Conservation (phyloP, 2,113 vertebrate genomes). For the Nerophis ophidion region DNA sequence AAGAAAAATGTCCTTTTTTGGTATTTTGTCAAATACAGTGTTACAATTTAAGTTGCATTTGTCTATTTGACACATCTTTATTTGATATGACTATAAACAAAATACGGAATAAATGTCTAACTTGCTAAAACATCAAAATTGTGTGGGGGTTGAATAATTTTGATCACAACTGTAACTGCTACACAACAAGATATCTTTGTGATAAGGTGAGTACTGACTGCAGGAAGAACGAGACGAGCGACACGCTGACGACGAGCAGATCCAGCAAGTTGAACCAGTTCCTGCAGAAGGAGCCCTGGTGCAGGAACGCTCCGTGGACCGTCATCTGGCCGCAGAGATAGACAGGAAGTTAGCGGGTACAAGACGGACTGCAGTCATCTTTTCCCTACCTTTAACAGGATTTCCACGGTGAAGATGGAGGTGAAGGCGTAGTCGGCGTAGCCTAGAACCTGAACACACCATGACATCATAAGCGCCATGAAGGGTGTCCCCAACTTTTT, state of each 20-base stretch:
- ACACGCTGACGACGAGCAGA: slow-evolving; percentile 89
- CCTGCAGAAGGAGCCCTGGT: slow-evolving; percentile 88
- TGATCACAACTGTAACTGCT: no score
- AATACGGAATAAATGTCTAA: no score
- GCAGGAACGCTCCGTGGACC: slow-evolving; percentile 86
- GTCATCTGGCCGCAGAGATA: slow-evolving; percentile 73
- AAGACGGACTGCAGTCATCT: neutral
- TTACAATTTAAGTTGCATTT: no score
- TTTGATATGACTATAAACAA: no score
- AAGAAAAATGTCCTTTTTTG: no score
- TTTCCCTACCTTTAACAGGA: slow-evolving; percentile 80
- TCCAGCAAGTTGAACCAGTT: slow-evolving; percentile 93
- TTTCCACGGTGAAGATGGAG: slow-evolving; percentile 90
- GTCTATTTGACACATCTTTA: no score
- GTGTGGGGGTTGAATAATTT: no score
- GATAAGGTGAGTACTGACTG: slow-evolving; percentile 70
- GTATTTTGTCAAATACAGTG: no score
- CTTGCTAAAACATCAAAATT: no score
- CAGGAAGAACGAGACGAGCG: slow-evolving; percentile 86
- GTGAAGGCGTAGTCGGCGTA: slow-evolving; percentile 92
- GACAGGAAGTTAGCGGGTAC: neutral
- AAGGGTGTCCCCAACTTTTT: neutral
- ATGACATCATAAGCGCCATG: neutral
- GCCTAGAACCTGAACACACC: slow-evolving; percentile 76
- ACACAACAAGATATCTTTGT: neutral